Evolutionary conservation across 2,888 invertebrate genomes (phyloP).

Genomic region (Nomada ruficornis): DNA sequence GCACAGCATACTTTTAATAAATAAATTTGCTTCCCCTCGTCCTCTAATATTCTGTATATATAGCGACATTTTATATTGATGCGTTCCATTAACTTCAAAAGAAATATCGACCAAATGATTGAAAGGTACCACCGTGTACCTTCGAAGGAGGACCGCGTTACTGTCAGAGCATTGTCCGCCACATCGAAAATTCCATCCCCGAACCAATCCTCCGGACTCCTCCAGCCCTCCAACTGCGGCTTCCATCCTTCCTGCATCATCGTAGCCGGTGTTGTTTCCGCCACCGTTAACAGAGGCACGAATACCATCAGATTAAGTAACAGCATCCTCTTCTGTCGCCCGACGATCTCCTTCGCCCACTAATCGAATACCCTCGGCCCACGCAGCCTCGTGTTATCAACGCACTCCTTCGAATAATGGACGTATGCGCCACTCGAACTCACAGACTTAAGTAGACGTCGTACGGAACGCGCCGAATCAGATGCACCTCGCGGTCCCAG

Average conservation of each 20-base stretch:
- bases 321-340: slow-evolving; percentile 71
- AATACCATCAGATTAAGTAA: slow-evolving; percentile 69
- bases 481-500: not conserved
- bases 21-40: no score
- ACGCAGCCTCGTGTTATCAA: no score
- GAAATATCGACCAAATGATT: no score
- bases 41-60: no score
- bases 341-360: slow-evolving; percentile 6
- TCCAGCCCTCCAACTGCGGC: slow-evolving; percentile 35
- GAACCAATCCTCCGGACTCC: slow-evolving; percentile 66
- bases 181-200: slow-evolving; percentile 70
- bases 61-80: no score
- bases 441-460: no score
- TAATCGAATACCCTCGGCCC: no score
- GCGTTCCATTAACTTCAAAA: no score
- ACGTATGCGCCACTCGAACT: no score
- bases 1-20: no score
- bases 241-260: slow-evolving; percentile 39
- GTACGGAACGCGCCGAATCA: no score
- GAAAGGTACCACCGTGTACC: slow-evolving; percentile 53
- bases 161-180: slow-evolving; percentile 68
- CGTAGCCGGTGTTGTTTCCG: slow-evolving; percentile 61
- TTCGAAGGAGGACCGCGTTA: slow-evolving; percentile 62
- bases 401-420: no score
- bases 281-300: slow-evolving; percentile 64